Base-by-base conservation (phyloP, 2,888 invertebrate species). In the Emmelina monodactyla region DNA sequence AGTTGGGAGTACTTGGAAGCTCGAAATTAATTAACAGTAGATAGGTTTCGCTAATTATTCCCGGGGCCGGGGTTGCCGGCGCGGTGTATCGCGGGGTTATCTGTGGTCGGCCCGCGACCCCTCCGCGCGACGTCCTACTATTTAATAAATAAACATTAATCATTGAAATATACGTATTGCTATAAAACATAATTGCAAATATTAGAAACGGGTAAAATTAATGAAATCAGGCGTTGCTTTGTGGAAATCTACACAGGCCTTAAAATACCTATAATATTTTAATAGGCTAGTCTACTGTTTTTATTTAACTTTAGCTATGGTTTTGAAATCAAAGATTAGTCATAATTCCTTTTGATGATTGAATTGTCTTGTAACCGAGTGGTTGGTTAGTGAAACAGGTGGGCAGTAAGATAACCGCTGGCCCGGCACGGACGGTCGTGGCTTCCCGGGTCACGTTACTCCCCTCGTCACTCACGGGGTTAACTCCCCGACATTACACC, bases 41-140 rank as follows among this genome's bases (percentile, higher is more conserved):
- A 70, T 71, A 72, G 69, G 58, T 54, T 48, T 38, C 49, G 59
- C 64, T 69, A 69, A 73, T 75, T 69, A 71, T 66, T 65, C 51
- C 25, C n/a, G n/a, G n/a, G n/a, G n/a, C 25, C 19, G 42, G 46
- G 46, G 41, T 34, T 31, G 33, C 28, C 31, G 29, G 35, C 33
- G 35, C 32, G 28, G 15, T 25, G n/a, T 9, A 9, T 3, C 19
- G 25, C n/a, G 11, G 42, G 53, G 54, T 54, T 55, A 56, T 56
- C 54, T 39, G 15, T 37, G 34, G 41, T 46, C 43, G 40, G 46
- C 41, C 28, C 32, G 32, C 39, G 37, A 37, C 42, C 40, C 37
- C 34, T 42, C 38, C 41, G 22, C 25, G 11, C 25, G 25, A 25
- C 25, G n/a, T 12, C 28, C 29, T 29, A 29, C 14, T 33, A 16